Conservation (phyloP, 92 coral and sea anemone genomes). For the Pocillopora grandis region DNA sequence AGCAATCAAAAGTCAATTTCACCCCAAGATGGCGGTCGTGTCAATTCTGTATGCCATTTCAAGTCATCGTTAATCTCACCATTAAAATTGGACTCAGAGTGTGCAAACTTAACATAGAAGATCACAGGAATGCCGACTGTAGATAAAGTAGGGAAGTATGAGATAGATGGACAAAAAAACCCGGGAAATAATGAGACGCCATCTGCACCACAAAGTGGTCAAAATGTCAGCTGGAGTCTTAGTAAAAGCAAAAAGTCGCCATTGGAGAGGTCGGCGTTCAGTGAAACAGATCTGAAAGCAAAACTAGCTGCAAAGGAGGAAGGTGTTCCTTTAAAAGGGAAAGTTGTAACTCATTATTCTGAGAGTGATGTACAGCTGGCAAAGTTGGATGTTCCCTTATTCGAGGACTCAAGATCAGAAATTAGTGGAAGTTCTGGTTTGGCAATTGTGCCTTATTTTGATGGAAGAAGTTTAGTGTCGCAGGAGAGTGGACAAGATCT, state of each 20-base stretch:
- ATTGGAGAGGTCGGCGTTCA: conserved; percentile 32
- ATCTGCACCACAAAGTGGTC: neutral
- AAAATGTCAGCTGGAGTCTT: conserved; percentile 2
- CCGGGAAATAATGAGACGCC: conserved; percentile 5
- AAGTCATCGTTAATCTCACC: conserved; percentile 2
- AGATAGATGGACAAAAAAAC: neutral
- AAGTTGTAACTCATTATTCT: conserved; percentile 24
- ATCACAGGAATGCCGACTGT: conserved; percentile 33
- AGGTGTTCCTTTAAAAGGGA: conserved; percentile 1
- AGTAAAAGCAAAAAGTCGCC: conserved; percentile 13
- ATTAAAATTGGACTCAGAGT: neutral
- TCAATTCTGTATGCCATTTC: neutral
- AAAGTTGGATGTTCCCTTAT: conserved; percentile 23
- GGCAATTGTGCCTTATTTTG: conserved; percentile 54
- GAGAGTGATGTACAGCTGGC: conserved; percentile 25
- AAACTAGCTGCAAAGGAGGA: conserved; percentile 5
- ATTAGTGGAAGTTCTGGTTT: conserved; percentile 63
- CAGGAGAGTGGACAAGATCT: conserved; percentile 53
- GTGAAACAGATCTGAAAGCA: conserved; percentile 33
- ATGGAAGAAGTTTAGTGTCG: conserved; percentile 36
- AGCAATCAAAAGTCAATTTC: conserved; percentile 47
- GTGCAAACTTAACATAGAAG: neutral
- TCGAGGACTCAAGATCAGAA: conserved; percentile 34
- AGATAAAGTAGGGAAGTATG: conserved; percentile 21
- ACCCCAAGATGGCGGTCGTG: conserved; percentile 72